phyloP scores from a whole-genome alignment of 2,113 vertebrate genomes.

The Mus pahari region DNA sequence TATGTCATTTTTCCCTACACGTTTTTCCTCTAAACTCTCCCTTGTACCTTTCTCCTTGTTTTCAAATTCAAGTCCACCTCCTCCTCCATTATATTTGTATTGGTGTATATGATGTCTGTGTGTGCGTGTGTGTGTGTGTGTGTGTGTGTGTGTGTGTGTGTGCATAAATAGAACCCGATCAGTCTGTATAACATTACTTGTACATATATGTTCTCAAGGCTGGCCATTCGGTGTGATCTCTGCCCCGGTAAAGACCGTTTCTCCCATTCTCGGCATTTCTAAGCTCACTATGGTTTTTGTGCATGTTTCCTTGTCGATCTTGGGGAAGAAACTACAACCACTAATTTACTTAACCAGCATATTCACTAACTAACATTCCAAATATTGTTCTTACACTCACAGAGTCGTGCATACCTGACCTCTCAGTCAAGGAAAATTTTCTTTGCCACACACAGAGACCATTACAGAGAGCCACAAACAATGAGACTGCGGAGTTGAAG shows the following conservation, averaged over 20 bases:
- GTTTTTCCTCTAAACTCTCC: neutral
- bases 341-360: neutral
- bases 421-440: neutral
- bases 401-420: neutral
- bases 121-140: neutral
- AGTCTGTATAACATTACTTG: neutral
- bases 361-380: neutral
- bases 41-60: neutral
- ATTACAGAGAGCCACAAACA: neutral
- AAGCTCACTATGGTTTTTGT: neutral
- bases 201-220: neutral
- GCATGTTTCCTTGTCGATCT: fast-evolving
- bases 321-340: neutral
- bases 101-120: too few relatives aligned
- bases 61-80: neutral
- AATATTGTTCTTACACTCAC: neutral
- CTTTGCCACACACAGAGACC: neutral
- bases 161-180: fast-evolving
- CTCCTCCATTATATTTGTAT: neutral
- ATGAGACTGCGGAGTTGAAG: neutral
- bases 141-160: too few relatives aligned
- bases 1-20: neutral
- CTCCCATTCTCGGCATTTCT: neutral
- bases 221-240: neutral
- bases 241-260: neutral